These are phyloP conservation scores for Luperina testacea DNA, from an alignment of 2,888 invertebrate species.

Conservation along the genomic window DNA sequence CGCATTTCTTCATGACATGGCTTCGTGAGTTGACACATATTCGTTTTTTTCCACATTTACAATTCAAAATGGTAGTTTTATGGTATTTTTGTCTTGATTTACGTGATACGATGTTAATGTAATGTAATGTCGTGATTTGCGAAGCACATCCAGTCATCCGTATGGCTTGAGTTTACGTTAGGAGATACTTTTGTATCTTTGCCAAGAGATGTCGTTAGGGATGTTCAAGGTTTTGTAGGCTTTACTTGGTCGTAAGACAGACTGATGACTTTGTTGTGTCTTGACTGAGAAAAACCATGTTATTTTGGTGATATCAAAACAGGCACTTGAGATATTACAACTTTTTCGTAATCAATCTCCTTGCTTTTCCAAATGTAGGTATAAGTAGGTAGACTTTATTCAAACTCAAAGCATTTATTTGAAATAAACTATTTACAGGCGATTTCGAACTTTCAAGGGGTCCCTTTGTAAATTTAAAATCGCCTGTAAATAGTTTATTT, in stretches of 20 bases:
- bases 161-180: constrained; percentile 34
- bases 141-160: constrained; percentile 40
- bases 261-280: constrained; percentile 5
- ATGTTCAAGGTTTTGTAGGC: constrained; percentile 30
- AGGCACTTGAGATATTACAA: neutral
- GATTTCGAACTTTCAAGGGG: too few relatives aligned
- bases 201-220: constrained; percentile 37
- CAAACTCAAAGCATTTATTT: too few relatives aligned
- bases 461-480: too few relatives aligned
- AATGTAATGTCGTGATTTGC: constrained; percentile 56
- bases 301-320: neutral
- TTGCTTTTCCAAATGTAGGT: neutral
- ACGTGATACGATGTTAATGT: constrained; percentile 54
- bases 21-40: constrained; percentile 57
- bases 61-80: constrained; percentile 65
- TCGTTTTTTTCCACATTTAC: constrained; percentile 62
- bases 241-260: constrained; percentile 3
- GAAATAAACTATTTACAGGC: too few relatives aligned
- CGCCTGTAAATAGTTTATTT: too few relatives aligned
- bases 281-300: neutral
- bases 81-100: constrained; percentile 59
- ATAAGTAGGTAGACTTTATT: neutral
- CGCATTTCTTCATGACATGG: constrained; percentile 25
- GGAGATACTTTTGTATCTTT: constrained; percentile 25
- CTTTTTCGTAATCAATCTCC: too few relatives aligned